Evolutionary conservation across 2,113 vertebrate genomes (phyloP).

Genomic region (Blennius ocellaris): DNA sequence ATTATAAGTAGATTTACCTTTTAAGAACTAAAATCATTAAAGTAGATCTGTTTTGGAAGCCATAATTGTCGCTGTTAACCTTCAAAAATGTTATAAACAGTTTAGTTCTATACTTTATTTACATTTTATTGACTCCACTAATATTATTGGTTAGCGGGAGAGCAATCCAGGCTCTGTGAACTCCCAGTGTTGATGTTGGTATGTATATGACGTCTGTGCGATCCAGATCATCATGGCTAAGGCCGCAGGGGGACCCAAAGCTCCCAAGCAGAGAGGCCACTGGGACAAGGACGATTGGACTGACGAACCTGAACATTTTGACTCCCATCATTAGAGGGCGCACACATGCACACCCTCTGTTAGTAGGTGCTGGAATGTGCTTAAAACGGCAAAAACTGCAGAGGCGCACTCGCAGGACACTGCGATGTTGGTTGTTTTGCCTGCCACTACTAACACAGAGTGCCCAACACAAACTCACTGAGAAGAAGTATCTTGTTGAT

Average conservation of each 20-base stretch:
- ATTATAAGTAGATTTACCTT: no score
- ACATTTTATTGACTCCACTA: no score
- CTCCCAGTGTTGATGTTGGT: conserved; percentile 12
- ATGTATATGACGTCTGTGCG: conserved; percentile 70
- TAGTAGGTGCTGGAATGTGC: conserved; percentile 73
- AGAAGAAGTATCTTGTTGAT: neutral
- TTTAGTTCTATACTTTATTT: no score
- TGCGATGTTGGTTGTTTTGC: conserved; percentile 20
- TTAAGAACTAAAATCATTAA: no score
- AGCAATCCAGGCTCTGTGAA: neutral
- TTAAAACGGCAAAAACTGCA: conserved; percentile 43
- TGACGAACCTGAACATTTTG: conserved; percentile 87
- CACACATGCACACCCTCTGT: conserved; percentile 30
- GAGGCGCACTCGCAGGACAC: conserved; percentile 39
- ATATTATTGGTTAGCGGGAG: no score
- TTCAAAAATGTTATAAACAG: no score
- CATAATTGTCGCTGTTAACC: no score
- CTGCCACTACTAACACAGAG: conserved; percentile 61
- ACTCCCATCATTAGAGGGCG: conserved; percentile 82
- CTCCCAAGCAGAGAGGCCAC: conserved; percentile 90
- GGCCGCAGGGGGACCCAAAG: conserved; percentile 90
- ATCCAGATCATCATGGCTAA: conserved; percentile 96
- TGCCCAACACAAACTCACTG: conserved; percentile 2
- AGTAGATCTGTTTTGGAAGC: no score
- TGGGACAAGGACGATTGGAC: conserved; percentile 94